These are phyloP conservation scores for Diabrotica undecimpunctata DNA, from an alignment of 1,140 invertebrate genomes.

Conservation along the genomic window DNA sequence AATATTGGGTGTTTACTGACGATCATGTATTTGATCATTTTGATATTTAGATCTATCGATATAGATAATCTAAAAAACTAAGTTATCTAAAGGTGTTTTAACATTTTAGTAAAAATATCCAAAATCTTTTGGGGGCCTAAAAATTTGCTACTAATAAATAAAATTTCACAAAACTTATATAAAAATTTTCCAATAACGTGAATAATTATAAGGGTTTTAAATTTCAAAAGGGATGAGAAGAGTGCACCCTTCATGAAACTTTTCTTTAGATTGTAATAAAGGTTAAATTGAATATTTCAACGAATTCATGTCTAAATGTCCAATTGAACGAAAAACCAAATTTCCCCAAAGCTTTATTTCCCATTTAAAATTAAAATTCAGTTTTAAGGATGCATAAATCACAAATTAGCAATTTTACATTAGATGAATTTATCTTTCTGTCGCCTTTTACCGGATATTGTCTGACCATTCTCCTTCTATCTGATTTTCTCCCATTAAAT, in stretches of 20 bases:
- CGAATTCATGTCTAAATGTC: conserved; percentile 3
- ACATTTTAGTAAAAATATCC: no score
- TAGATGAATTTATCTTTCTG: conserved; percentile 66
- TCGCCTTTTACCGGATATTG: conserved; percentile 73
- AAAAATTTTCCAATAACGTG: conserved; percentile 4
- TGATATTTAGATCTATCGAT: no score
- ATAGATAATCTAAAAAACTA: no score
- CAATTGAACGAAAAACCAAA: neutral
- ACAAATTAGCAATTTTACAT: neutral
- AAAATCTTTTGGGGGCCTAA: no score
- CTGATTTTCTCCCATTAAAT: conserved; percentile 38
- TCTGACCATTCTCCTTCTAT: conserved; percentile 83
- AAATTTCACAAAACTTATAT: neutral
- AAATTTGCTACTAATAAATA: no score
- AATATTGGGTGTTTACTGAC: no score
- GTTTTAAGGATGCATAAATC: neutral
- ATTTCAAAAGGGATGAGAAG: neutral
- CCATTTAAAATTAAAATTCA: conserved; percentile 5
- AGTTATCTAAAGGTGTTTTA: no score
- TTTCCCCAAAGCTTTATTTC: neutral
- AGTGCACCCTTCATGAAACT: conserved; percentile 1
- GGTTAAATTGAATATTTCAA: conserved; percentile 8
- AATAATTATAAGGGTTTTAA: neutral
- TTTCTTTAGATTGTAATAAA: neutral
- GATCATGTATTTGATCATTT: no score